Conservation (phyloP, 2,888 invertebrate genomes). For the Carcina quercana region DNA sequence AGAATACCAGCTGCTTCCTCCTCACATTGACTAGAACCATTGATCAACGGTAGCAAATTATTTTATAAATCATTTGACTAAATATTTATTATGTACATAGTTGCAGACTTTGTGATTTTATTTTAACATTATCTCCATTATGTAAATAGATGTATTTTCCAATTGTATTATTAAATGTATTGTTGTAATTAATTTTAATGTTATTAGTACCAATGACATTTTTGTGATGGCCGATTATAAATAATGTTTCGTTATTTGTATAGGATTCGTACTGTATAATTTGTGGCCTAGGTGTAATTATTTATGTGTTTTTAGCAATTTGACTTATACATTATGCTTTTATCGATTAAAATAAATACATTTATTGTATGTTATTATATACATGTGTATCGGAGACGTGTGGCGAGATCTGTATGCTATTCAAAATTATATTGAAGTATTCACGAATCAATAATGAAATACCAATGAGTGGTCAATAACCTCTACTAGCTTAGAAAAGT, state of each 20-base stretch:
- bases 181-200: constrained; percentile 34
- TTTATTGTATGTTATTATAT: too few species aligned
- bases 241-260: constrained; percentile 55
- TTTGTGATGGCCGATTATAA: constrained; percentile 50
- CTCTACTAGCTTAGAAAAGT: too few species aligned
- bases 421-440: too few species aligned
- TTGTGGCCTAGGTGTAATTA: constrained; percentile 46
- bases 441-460: too few species aligned
- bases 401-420: too few species aligned
- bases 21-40: too few species aligned
- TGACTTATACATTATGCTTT: constrained; percentile 26
- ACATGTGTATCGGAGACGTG: too few species aligned
- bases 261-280: constrained; percentile 57
- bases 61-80: constrained; percentile 23
- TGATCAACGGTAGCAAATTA: too few species aligned
- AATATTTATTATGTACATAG: constrained; percentile 57
- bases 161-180: constrained; percentile 34
- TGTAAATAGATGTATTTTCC: constrained; percentile 69
- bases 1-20: too few species aligned
- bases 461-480: too few species aligned
- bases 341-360: constrained; percentile 32
- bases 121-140: constrained; percentile 43
- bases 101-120: constrained; percentile 51
- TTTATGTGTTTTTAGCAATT: constrained; percentile 34
- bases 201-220: constrained; percentile 50